Evolutionary conservation across 1,140 invertebrate species (phyloP).

Genomic region (Heterodera schachtii): DNA sequence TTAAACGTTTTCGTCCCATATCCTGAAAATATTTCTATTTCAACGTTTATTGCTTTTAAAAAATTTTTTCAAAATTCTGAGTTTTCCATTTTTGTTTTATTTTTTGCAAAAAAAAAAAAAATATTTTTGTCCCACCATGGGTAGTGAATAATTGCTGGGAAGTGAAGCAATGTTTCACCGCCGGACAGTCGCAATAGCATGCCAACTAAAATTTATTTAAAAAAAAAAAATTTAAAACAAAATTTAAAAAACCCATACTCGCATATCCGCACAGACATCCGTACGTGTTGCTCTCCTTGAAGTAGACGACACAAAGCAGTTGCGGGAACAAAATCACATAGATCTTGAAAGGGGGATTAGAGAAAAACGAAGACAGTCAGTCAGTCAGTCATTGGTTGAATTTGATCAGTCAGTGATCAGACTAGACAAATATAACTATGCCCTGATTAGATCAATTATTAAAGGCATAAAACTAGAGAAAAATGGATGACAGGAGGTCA

Average conservation of each 20-base stretch:
- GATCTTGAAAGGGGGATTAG: conserved; percentile 70
- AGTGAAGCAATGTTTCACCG: conserved; percentile 81
- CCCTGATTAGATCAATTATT: too few relatives aligned
- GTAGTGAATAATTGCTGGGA: conserved; percentile 74
- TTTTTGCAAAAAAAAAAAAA: not conserved
- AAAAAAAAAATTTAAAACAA: conserved; percentile 25
- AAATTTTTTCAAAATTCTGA: too few relatives aligned
- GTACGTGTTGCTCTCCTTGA: conserved; percentile 92
- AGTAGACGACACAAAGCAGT: conserved; percentile 94
- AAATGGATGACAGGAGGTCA: too few relatives aligned
- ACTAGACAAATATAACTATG: too few relatives aligned
- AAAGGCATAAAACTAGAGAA: too few relatives aligned
- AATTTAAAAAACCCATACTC: conserved; percentile 44
- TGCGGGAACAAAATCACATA: conserved; percentile 97
- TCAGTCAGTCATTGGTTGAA: too few relatives aligned
- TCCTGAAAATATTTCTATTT: too few relatives aligned
- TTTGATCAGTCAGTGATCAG: too few relatives aligned
- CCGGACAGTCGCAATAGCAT: conserved; percentile 82
- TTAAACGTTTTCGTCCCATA: too few relatives aligned
- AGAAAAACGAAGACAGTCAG: too few relatives aligned
- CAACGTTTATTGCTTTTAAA: too few relatives aligned
- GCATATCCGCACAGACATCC: conserved; percentile 76
- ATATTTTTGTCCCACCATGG: conserved; percentile 50
- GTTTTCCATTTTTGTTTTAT: not conserved
- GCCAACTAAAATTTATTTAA: conserved; percentile 75